Conservation (phyloP, 2,797 vertebrate genomes). For the Enteromius paludinosus region DNA sequence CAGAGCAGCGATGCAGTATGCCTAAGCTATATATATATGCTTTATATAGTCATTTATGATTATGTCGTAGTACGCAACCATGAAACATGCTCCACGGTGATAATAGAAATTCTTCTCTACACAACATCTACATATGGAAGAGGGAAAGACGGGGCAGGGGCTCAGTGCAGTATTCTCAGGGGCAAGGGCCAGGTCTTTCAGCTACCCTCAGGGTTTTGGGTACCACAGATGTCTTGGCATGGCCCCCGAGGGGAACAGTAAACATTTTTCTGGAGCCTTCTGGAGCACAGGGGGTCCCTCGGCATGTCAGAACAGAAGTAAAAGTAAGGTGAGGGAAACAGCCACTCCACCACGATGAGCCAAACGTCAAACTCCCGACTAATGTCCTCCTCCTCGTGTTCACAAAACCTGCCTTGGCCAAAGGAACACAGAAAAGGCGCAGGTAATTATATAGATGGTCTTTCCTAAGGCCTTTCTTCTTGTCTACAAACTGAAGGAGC, state of each 20-base stretch:
- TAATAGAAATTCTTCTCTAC: slow-evolving; percentile 69
- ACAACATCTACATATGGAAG: slow-evolving; percentile 69
- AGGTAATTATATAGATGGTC: not conserved
- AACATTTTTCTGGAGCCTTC: slow-evolving; percentile 54
- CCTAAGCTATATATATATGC: slow-evolving; percentile 38
- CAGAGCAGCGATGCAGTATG: slow-evolving; percentile 31
- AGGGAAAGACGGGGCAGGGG: slow-evolving; percentile 33
- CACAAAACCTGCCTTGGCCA: slow-evolving; percentile 63
- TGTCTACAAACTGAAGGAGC: slow-evolving; percentile 13
- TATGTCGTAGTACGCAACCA: slow-evolving; percentile 70
- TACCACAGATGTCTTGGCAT: slow-evolving; percentile 56
- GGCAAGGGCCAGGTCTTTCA: slow-evolving; percentile 35
- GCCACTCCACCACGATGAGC: slow-evolving; percentile 67
- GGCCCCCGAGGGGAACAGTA: slow-evolving; percentile 36
- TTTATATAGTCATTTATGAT: slow-evolving; percentile 35
- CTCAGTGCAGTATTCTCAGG: slow-evolving; percentile 52
- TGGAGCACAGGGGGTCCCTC: slow-evolving; percentile 52
- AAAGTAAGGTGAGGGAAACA: slow-evolving; percentile 69
- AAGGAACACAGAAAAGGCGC: slow-evolving; percentile 19
- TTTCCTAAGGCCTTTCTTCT: not conserved
- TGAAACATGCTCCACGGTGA: slow-evolving; percentile 67
- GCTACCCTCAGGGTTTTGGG: slow-evolving; percentile 46
- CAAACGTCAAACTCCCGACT: slow-evolving; percentile 52
- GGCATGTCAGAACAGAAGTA: slow-evolving; percentile 63
- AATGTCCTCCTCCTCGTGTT: slow-evolving; percentile 67